Evolutionary conservation across 2,888 invertebrate species (phyloP).

Genomic region (Catocala fraxini): DNA sequence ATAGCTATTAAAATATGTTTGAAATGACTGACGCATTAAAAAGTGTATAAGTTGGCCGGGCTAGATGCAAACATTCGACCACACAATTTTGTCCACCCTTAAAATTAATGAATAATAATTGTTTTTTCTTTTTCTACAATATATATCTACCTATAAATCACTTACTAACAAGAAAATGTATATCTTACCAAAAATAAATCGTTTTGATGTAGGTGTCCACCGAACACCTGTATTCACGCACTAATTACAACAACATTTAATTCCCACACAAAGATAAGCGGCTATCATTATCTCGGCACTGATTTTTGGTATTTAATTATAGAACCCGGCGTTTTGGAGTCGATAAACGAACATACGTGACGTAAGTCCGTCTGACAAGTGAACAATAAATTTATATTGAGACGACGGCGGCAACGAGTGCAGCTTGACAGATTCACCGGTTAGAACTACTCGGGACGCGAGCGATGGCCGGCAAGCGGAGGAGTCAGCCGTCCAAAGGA

Average conservation of each 20-base stretch:
- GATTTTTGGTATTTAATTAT: conserved; percentile 32
- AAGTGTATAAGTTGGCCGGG: too few relatives aligned
- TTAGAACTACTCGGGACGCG: conserved; percentile 68
- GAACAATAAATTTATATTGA: conserved; percentile 80
- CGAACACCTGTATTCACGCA: conserved; percentile 14
- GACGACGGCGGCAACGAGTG: conserved; percentile 59
- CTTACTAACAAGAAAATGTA: not conserved
- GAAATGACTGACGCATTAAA: too few relatives aligned
- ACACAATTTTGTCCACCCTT: too few relatives aligned
- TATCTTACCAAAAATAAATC: conserved; percentile 14
- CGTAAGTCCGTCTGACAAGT: conserved; percentile 53
- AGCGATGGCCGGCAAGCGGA: conserved; percentile 48
- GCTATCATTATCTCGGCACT: conserved; percentile 37
- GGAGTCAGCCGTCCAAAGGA: conserved; percentile 41
- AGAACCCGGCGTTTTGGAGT: conserved; percentile 7
- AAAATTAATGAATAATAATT: too few relatives aligned
- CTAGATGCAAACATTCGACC: too few relatives aligned
- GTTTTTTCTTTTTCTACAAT: too few relatives aligned
- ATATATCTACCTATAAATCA: too few relatives aligned
- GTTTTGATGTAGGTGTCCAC: not conserved
- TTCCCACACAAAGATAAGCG: conserved; percentile 21
- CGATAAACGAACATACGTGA: conserved; percentile 67
- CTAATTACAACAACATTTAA: conserved; percentile 22
- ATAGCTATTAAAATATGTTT: too few relatives aligned
- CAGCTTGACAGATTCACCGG: conserved; percentile 75